Conservation (phyloP, 2,113 vertebrate species). For the Bufo gargarizans region DNA sequence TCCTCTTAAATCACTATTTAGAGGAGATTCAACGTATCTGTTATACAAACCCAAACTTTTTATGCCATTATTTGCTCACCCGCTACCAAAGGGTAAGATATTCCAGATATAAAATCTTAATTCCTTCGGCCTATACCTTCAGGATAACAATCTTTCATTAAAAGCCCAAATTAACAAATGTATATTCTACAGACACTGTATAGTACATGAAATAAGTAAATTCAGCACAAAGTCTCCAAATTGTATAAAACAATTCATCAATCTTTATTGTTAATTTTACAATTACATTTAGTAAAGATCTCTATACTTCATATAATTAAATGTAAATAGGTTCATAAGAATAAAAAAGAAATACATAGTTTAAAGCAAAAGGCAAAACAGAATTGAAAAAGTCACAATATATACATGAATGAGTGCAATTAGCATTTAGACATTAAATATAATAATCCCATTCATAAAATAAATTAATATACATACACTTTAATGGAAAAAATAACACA, state of each 20-base stretch:
- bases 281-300: slow-evolving; percentile 80
- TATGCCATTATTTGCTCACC: background rate
- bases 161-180: background rate
- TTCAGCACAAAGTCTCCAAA: slow-evolving; percentile 79
- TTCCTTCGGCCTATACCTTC: background rate
- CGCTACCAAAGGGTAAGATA: background rate
- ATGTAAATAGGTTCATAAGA: slow-evolving; percentile 75
- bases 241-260: slow-evolving; percentile 81
- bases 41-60: background rate
- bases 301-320: slow-evolving; percentile 75
- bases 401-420: slow-evolving; percentile 82
- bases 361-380: slow-evolving; percentile 80
- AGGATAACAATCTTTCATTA: background rate
- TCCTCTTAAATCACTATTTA: too few relatives aligned
- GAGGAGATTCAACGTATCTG: background rate
- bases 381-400: slow-evolving; percentile 78
- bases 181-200: background rate
- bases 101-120: background rate
- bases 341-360: slow-evolving; percentile 73
- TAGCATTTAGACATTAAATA: slow-evolving; percentile 75
- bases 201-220: slow-evolving; percentile 65
- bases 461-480: slow-evolving; percentile 72
- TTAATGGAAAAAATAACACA: slow-evolving; percentile 76
- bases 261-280: slow-evolving; percentile 83
- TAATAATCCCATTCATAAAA: slow-evolving; percentile 70